Conservation (phyloP, 2,113 vertebrate genomes). For the Coryphaenoides rupestris region DNA sequence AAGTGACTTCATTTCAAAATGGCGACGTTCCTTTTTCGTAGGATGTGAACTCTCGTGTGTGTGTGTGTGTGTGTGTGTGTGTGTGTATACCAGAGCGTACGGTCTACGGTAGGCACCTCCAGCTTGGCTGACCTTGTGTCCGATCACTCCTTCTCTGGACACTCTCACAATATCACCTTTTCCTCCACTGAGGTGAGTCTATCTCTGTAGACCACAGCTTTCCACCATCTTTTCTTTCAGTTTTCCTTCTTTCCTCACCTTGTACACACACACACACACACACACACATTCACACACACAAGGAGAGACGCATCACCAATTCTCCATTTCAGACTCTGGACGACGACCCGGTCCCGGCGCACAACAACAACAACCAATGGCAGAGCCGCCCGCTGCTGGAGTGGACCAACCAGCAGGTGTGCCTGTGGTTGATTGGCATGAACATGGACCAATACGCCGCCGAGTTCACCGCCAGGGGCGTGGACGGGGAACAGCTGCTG, state of each 20-base stretch:
- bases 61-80: conserved; percentile 35
- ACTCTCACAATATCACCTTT: conserved; percentile 84
- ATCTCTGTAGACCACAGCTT: conserved; percentile 4
- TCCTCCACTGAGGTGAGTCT: conserved; percentile 88
- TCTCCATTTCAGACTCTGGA: conserved; percentile 74
- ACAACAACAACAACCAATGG: conserved; percentile 81
- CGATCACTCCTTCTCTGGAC: conserved; percentile 81
- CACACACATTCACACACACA: no score
- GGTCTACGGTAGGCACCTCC: conserved; percentile 78
- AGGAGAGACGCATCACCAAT: background rate
- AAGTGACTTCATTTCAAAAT: no score
- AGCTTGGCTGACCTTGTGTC: conserved; percentile 81
- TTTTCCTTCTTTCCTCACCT: background rate
- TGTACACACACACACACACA: background rate
- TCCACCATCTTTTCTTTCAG: background rate
- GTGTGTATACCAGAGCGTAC: conserved; percentile 69
- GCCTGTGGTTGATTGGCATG: conserved; percentile 80
- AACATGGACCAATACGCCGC: conserved; percentile 81
- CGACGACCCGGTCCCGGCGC: conserved; percentile 68
- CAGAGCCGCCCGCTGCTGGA: conserved; percentile 76
- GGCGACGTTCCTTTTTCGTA: no score
- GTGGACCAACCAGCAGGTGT: conserved; percentile 84
- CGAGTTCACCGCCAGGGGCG: conserved; percentile 74
- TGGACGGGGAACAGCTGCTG: conserved; percentile 79
- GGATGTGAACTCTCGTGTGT: no score